Conservation (phyloP, 2,888 invertebrate species). For the Gari tellinella region DNA sequence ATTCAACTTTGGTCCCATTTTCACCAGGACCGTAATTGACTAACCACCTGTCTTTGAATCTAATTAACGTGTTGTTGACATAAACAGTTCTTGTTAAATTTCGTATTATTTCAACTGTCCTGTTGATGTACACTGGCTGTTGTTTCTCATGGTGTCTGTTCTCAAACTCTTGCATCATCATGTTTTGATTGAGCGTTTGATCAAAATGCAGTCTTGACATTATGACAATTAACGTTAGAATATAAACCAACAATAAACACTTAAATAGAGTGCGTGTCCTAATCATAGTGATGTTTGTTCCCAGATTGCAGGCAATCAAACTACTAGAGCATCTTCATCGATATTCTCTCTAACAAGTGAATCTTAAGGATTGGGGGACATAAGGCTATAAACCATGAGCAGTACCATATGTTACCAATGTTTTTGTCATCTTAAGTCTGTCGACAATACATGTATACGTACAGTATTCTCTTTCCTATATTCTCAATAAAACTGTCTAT, state of each 20-base stretch:
- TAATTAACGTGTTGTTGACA: background rate
- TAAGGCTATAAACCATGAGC: no score
- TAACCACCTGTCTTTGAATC: no score
- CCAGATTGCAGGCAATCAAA: no score
- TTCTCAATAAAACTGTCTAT: no score
- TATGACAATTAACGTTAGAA: background rate
- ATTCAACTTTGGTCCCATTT: conserved; percentile 6
- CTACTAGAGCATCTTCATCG: no score
- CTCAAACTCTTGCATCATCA: background rate
- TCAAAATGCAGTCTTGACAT: background rate
- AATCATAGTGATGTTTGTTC: background rate
- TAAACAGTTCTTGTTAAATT: conserved; percentile 6
- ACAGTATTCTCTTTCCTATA: no score
- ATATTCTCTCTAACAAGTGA: no score
- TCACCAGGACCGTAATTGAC: conserved; percentile 6
- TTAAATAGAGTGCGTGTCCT: conserved; percentile 5
- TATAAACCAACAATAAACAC: conserved; percentile 3
- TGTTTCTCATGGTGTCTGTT: background rate
- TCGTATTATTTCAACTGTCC: background rate
- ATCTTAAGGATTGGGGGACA: no score
- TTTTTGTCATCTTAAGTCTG: no score
- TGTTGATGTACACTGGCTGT: background rate
- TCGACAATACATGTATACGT: no score
- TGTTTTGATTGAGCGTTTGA: background rate
- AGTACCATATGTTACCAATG: no score